Percentiles rank a stretch among this genome's conserved stretches.
phyloP scores from a whole-genome alignment of 2,888 invertebrate species.

The Lordiphosa fenestrarum region DNA sequence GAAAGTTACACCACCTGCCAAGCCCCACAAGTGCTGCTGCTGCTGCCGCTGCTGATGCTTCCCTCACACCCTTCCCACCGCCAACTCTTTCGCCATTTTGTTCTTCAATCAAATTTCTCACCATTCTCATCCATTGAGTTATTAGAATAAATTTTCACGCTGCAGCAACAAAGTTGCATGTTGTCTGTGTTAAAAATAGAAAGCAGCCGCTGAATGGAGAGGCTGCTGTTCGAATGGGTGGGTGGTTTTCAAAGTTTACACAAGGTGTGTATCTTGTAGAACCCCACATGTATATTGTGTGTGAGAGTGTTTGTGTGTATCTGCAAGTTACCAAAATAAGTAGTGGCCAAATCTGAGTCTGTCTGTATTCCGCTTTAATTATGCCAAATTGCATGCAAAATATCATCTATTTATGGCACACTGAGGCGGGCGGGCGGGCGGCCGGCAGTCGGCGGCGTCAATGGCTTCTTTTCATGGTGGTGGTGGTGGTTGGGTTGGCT shows the following conservation, averaged over 20 bases:
- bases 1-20: constrained; percentile 46
- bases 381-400: constrained; percentile 48
- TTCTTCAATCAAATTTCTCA: constrained; percentile 36
- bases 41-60: too few relatives aligned
- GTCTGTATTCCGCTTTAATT: constrained; percentile 47
- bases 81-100: neutral
- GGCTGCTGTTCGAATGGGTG: constrained; percentile 12
- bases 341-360: constrained; percentile 48
- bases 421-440: too few relatives aligned
- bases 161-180: constrained; percentile 9
- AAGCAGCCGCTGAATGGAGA: constrained; percentile 13
- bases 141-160: constrained; percentile 8
- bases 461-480: too few relatives aligned
- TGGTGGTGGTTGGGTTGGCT: too few relatives aligned
- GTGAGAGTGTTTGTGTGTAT: constrained; percentile 22
- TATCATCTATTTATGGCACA: too few relatives aligned
- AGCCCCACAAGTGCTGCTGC: constrained; percentile 47
- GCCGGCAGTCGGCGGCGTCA: too few relatives aligned
- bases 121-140: neutral
- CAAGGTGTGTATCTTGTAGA: constrained; percentile 19
- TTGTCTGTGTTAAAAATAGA: constrained; percentile 26
- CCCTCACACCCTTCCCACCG: neutral
- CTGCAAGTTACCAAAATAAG: constrained; percentile 43
- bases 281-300: too few relatives aligned
- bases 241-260: constrained; percentile 37